These are phyloP conservation scores for Triops longicaudatus DNA, from an alignment of 1,140 invertebrate genomes.

Conservation along the genomic window DNA sequence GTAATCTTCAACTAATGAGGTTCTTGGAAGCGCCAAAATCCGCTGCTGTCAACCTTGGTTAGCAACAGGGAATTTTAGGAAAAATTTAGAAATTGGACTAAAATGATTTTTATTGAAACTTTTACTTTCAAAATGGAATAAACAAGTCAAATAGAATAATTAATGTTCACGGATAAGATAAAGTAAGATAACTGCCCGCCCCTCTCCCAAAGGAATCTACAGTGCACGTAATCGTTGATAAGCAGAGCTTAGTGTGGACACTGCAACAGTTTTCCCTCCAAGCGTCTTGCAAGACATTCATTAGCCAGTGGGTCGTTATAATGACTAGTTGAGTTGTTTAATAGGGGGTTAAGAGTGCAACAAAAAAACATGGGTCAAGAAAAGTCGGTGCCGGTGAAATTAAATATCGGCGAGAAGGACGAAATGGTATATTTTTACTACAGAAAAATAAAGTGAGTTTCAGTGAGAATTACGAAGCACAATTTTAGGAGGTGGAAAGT, in stretches of 20 bases:
- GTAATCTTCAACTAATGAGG: too few relatives aligned
- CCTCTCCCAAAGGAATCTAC: background rate
- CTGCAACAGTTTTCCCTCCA: background rate
- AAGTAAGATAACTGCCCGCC: background rate
- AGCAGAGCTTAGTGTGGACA: background rate
- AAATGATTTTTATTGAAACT: too few relatives aligned
- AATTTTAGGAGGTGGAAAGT: slow-evolving; percentile 17
- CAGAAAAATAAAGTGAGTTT: background rate
- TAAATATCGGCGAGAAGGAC: slow-evolving; percentile 21
- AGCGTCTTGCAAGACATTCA: background rate
- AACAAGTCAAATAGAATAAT: background rate
- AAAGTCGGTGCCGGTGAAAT: slow-evolving; percentile 21
- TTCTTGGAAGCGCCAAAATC: too few relatives aligned
- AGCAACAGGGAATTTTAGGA: too few relatives aligned
- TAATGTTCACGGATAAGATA: background rate
- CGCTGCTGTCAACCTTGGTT: too few relatives aligned
- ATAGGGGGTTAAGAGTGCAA: background rate
- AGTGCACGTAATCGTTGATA: background rate
- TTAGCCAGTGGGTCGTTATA: background rate
- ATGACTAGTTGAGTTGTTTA: background rate
- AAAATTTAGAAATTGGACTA: too few relatives aligned
- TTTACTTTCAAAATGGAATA: too few relatives aligned
- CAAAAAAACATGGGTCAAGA: slow-evolving; percentile 22
- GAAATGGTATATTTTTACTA: slow-evolving; percentile 12
- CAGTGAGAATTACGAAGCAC: background rate